Base-by-base conservation (phyloP, 2,113 vertebrate species). In the Arothron firmamentum region DNA sequence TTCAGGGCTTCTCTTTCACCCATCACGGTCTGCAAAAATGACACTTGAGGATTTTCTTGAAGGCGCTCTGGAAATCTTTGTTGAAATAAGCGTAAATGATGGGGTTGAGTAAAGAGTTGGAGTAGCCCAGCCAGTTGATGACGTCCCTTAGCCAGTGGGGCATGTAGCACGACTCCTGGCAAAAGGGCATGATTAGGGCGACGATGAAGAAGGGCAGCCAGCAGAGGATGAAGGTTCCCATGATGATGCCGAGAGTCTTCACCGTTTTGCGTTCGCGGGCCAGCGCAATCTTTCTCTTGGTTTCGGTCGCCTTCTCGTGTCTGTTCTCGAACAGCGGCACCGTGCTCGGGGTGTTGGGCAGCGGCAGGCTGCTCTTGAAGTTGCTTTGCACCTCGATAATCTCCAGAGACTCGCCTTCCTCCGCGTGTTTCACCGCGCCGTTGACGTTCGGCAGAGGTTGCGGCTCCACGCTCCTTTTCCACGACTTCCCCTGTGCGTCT, bases 31-130 rank as follows among this genome's bases (percentile, higher is more conserved):
- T 90, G 83, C 96, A 96, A 78, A 93, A 98, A 79, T 95, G 95
- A 91, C 96, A 98, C 89, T 93, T 95, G 67, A 97, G 72, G 54
- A 98, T 98, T 88, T 98, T 98, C 88, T 97, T 95, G 82, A 98
- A 98, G 9, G 96, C 95, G 82, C 91, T 95, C 90, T 97, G 95
- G 64, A 98, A 98, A 89, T 98, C 96, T 79, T 97, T 97, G 91
- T 98, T 98, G 85, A 98, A 98, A 80, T 98, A 99, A 11, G 96
- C 96, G 70, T 99, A 99, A 59, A 99, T 99, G 85, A 99, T 93
- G n/a, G 96, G 96, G 68, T 98, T 99, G 51, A 99, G 93, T 20
- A 99, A 85, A 1, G 96, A 98, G 88, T 98, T 99, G 84, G 96
- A 97, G 81, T 99, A 99, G 48, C 96, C 96, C 60, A 98, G 90